Evolutionary conservation across 2,888 invertebrate genomes (phyloP).

Genomic region (Oasisia sp.): DNA sequence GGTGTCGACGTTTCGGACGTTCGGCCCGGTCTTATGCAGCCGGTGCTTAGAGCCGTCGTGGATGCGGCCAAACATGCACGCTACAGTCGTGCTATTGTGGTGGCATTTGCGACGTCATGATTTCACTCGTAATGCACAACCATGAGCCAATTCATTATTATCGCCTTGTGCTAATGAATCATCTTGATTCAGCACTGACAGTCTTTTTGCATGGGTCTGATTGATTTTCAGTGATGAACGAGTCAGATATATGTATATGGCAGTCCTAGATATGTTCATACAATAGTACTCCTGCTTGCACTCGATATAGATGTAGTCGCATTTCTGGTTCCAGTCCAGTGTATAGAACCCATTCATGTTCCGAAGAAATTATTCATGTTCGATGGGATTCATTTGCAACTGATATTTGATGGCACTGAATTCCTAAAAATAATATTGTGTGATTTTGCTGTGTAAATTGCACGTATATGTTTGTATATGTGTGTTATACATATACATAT

Average conservation of each 20-base stretch:
- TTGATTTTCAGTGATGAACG: background rate
- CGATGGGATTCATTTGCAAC: background rate
- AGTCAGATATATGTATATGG: background rate
- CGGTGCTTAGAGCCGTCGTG: background rate
- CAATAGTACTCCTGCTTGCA: background rate
- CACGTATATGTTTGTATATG: no score
- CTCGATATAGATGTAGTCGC: background rate
- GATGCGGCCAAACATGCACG: background rate
- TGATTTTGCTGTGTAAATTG: background rate
- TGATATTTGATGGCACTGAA: background rate
- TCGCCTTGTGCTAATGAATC: conserved; percentile 13
- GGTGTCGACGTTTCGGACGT: background rate
- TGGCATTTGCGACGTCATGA: conserved; percentile 6
- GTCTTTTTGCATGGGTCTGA: conserved; percentile 9
- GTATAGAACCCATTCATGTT: background rate
- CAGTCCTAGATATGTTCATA: background rate
- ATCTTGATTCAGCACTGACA: background rate
- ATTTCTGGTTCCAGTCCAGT: background rate
- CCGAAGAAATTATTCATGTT: background rate
- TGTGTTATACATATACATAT: no score
- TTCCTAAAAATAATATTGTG: background rate
- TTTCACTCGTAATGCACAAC: conserved; percentile 13
- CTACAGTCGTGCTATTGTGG: background rate
- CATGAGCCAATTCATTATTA: conserved; percentile 3
- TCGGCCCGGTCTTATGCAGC: background rate